Conservation (phyloP, 2,888 invertebrate species). For the Drosophila ezoana region DNA sequence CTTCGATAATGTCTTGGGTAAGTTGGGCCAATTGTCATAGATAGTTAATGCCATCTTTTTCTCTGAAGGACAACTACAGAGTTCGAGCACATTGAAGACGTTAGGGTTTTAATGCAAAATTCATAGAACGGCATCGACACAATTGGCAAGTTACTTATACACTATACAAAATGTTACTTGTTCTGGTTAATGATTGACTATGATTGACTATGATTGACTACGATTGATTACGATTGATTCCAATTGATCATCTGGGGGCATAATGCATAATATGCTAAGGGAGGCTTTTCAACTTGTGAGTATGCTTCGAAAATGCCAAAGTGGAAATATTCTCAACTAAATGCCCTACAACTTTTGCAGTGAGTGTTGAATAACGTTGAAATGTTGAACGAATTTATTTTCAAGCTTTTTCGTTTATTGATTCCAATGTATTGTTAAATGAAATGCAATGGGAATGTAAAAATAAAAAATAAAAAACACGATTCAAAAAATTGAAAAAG, state of each 20-base stretch:
- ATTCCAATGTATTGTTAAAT: neutral
- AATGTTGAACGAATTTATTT: neutral
- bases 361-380: neutral
- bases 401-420: neutral
- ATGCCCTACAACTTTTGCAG: neutral
- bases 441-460: neutral
- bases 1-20: slow-evolving; percentile 8
- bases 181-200: neutral
- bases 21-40: neutral
- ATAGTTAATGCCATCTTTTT: neutral
- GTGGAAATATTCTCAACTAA: neutral
- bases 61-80: neutral
- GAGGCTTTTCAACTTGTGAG: neutral
- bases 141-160: slow-evolving; percentile 11
- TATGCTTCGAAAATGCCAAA: neutral
- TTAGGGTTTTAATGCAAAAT: neutral
- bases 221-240: neutral
- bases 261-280: neutral
- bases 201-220: neutral
- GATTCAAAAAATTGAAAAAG: neutral
- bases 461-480: neutral
- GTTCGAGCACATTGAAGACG: slow-evolving; percentile 29
- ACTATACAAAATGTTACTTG: neutral
- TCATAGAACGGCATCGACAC: slow-evolving; percentile 16
- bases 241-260: neutral